These are phyloP conservation scores for Drosophila pachea DNA, from an alignment of 1,140 invertebrate species.

Conservation along the genomic window DNA sequence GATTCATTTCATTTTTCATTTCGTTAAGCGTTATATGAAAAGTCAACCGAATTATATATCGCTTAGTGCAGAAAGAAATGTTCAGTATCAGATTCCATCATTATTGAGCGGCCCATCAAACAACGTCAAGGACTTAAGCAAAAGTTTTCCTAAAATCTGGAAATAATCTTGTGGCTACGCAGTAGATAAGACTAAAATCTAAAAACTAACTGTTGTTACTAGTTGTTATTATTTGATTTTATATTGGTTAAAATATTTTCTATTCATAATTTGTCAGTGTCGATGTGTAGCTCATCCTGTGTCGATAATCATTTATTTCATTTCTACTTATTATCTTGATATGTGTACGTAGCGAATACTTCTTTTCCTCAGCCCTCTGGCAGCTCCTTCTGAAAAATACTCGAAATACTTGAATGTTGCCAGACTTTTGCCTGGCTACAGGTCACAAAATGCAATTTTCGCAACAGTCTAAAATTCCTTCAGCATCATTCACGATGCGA, in stretches of 20 bases:
- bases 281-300: conserved; percentile 54
- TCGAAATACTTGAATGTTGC: conserved; percentile 14
- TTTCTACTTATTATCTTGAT: conserved; percentile 20
- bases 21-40: conserved; percentile 26
- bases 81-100: conserved; percentile 78
- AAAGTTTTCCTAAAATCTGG: conserved; percentile 47
- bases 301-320: conserved; percentile 7
- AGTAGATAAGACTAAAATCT: conserved; percentile 58
- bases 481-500: too few relatives aligned
- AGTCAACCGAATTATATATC: conserved; percentile 8
- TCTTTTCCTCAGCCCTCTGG: conserved; percentile 11
- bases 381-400: conserved; percentile 5
- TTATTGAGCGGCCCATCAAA: conserved; percentile 79
- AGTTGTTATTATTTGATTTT: conserved; percentile 65
- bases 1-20: conserved; percentile 40
- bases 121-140: conserved; percentile 54
- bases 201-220: conserved; percentile 68
- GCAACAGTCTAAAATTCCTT: neutral
- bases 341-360: conserved; percentile 25
- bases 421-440: conserved; percentile 11
- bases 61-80: conserved; percentile 21
- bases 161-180: conserved; percentile 51
- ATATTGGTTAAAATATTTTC: conserved; percentile 33
- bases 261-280: conserved; percentile 51
- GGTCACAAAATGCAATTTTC: neutral